Evolutionary conservation across 30 jellyfish, hydroid and myxozoan genomes (phyloP), one percentile per base, ranked within the genome.

Genomic region (Hydractinia echinata): DNA sequence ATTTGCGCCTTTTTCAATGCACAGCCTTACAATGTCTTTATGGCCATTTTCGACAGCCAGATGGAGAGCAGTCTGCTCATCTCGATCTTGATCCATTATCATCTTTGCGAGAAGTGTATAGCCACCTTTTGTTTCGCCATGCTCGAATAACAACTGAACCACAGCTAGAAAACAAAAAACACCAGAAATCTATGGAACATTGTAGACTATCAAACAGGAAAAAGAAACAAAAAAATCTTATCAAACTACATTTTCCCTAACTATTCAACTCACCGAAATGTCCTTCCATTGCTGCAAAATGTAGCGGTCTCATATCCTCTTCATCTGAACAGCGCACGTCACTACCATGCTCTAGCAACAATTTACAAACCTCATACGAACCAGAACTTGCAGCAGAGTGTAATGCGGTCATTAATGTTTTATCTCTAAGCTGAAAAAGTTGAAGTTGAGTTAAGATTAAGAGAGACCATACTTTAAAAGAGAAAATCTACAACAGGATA

Each of bases 281-380:
- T 5, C 99, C 99, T 71, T 93, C 99, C 99, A 93, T 93, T n/a
- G 96, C 92, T 53, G 99, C 99, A 56, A 93, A 93, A 70, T 93
- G 99, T 53, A 93, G 93, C 5, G 99, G 99, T 50, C 96, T 76
- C 85, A 93, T 87, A 70, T 93, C 95, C 68, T 93, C 99, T 84
- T 93, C 99, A 77, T 87, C 99, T 16, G 86, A 83, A 78, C 94
- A 93, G 30, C 94, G 79, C 2, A 93, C 54, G 82, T 93, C 91
- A 13, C 96, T 95, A 8, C 81, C 88, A 76, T 84, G 86, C 16
- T 81, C 89, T 48, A 93, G 77, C 55, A 93, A 61, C 54, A 88
- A 69, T 20, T 77, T 67, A 13, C 79, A 89, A 73, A 93, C 94
- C 8, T 88, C 89, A 49, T 16, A 52, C 5, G 95, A 84, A 5